Percentiles rank a stretch among this genome's conserved stretches.
Evolutionary conservation across 2,888 invertebrate species (phyloP).

Genomic region (Nymphalis urticae): DNA sequence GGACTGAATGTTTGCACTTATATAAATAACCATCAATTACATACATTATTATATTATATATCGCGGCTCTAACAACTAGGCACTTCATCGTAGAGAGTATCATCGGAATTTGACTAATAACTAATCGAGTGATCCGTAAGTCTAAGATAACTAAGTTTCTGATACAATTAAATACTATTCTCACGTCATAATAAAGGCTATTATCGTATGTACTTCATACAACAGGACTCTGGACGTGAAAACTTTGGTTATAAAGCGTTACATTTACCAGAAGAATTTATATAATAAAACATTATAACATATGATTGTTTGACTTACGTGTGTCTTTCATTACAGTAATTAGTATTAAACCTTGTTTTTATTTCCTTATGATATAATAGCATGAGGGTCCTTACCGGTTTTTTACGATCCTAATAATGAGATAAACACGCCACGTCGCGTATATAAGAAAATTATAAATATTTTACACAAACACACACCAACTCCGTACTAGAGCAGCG

Average conservation of each 20-base stretch:
- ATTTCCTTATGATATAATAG: background rate
- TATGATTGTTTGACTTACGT: background rate
- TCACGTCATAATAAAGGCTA: conserved; percentile 1
- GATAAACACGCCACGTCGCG: too few relatives aligned
- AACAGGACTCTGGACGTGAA: conserved; percentile 5
- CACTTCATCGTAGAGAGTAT: conserved; percentile 5
- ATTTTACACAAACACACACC: too few relatives aligned
- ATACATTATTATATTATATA: background rate
- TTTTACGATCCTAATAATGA: too few relatives aligned
- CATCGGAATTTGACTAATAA: background rate
- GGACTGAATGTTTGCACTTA: conserved; percentile 1
- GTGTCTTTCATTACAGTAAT: background rate
- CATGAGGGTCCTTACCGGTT: too few relatives aligned
- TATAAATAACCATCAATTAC: conserved; percentile 5
- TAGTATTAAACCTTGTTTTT: background rate
- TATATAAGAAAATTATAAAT: too few relatives aligned
- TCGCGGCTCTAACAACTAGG: conserved; percentile 9
- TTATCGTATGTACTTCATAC: background rate
- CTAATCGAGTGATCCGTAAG: background rate
- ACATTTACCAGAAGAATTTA: background rate
- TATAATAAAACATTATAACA: background rate
- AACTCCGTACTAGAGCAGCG: too few relatives aligned
- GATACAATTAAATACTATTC: conserved; percentile 4
- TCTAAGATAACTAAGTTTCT: background rate
- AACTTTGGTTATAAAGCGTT: conserved; percentile 6